Conservation (phyloP, 2,888 invertebrate genomes). For the Xestoiulus laeticollis region DNA sequence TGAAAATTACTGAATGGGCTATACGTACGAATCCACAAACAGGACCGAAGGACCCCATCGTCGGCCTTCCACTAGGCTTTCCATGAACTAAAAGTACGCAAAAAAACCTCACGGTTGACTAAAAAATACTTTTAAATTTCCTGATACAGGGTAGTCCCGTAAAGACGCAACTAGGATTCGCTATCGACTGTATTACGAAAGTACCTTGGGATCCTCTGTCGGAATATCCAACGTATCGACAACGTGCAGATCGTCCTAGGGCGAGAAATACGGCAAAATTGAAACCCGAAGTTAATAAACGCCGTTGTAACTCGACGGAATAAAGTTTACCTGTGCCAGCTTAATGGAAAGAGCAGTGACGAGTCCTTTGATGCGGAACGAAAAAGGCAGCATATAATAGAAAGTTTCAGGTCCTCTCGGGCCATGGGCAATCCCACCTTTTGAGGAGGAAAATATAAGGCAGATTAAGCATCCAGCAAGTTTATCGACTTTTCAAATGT, state of each 20-base stretch:
- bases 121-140: no score
- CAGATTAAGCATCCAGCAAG: no score
- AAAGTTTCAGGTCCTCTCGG: constrained; percentile 89
- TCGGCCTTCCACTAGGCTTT: constrained; percentile 81
- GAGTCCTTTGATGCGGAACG: constrained; percentile 79
- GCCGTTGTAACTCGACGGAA: background rate
- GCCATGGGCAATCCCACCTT: constrained; percentile 84
- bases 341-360: constrained; percentile 87
- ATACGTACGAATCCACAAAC: constrained; percentile 86
- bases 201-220: constrained; percentile 73
- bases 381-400: constrained; percentile 93
- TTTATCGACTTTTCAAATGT: no score
- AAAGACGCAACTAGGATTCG: no score
- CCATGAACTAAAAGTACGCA: constrained; percentile 70
- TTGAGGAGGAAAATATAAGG: no score
- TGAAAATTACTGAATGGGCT: background rate
- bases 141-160: no score
- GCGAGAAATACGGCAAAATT: constrained; percentile 54
- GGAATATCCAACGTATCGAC: constrained; percentile 88
- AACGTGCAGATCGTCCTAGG: constrained; percentile 89
- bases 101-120: no score
- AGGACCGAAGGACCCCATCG: constrained; percentile 97
- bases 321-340: constrained; percentile 74
- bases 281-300: background rate
- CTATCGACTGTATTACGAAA: constrained; percentile 52